Evolutionary conservation across 1,140 invertebrate genomes (phyloP).

Genomic region (Metopolophium dirhodum): DNA sequence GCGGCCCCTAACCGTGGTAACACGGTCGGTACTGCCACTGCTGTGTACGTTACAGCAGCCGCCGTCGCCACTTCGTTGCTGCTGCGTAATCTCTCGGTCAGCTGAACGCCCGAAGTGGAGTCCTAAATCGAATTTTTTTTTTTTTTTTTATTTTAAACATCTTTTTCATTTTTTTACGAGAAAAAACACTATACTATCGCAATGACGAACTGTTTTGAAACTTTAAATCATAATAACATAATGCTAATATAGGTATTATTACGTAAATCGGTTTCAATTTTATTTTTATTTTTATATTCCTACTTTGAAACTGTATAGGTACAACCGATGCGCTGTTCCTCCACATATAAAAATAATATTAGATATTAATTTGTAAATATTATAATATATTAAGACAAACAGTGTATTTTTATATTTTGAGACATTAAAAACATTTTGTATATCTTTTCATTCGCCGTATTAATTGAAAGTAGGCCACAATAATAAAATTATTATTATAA

Average conservation of each 20-base stretch:
- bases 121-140: neutral
- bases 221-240: neutral
- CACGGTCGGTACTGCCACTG: neutral
- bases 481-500: neutral
- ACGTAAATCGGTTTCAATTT: neutral
- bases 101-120: neutral
- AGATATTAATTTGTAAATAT: neutral
- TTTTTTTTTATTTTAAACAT: neutral
- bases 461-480: neutral
- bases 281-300: neutral
- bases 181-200: no score
- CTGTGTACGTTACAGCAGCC: no score
- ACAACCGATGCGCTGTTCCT: neutral
- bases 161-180: neutral
- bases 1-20: neutral
- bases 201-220: neutral
- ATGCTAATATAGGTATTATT: neutral
- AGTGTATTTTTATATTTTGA: neutral
- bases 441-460: neutral
- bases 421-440: conserved; percentile 28
- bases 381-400: neutral
- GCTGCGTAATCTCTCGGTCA: neutral
- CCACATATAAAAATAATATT: neutral
- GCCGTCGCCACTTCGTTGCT: neutral
- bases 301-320: neutral